Percentiles rank a stretch among this genome's conserved stretches.
phyloP scores from a whole-genome alignment of 2,888 invertebrate species.

The Xanthorhoe spadicearia region DNA sequence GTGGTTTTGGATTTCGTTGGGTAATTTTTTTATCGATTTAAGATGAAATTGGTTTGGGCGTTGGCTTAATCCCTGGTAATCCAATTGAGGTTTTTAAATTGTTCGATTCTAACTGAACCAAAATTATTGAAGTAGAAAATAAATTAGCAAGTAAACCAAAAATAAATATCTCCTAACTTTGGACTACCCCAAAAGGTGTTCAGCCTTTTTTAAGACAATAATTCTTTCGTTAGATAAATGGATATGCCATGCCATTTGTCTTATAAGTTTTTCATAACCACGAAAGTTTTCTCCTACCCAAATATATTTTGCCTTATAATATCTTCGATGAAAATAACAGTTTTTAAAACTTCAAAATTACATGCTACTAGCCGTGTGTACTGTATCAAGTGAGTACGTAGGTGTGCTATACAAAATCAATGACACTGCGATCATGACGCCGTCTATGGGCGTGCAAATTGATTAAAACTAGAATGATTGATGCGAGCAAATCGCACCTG shows the following conservation, averaged over 20 bases:
- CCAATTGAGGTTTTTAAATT: not conserved
- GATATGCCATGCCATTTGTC: no score
- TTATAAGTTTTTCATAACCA: no score
- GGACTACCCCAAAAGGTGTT: no score
- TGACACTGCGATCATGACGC: conserved; percentile 5
- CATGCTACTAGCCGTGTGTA: no score
- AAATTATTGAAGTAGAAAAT: not conserved
- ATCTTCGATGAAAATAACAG: no score
- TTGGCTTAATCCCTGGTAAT: conserved; percentile 1
- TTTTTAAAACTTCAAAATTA: no score
- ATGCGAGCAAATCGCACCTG: conserved; percentile 65
- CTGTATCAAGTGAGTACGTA: not conserved
- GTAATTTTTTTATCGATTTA: not conserved
- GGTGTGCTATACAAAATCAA: conserved; percentile 15
- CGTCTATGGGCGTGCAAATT: conserved; percentile 57
- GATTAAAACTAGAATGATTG: conserved; percentile 76
- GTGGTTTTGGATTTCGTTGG: conserved; percentile 14
- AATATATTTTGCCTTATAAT: no score
- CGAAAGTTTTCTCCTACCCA: no score
- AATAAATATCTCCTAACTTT: no score
- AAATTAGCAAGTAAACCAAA: no score
- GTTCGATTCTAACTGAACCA: not conserved
- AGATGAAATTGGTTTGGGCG: not conserved
- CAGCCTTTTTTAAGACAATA: no score
- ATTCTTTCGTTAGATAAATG: no score